These are phyloP conservation scores for Apogon talboti DNA, from an alignment of 2,797 vertebrate species.

Conservation along the genomic window DNA sequence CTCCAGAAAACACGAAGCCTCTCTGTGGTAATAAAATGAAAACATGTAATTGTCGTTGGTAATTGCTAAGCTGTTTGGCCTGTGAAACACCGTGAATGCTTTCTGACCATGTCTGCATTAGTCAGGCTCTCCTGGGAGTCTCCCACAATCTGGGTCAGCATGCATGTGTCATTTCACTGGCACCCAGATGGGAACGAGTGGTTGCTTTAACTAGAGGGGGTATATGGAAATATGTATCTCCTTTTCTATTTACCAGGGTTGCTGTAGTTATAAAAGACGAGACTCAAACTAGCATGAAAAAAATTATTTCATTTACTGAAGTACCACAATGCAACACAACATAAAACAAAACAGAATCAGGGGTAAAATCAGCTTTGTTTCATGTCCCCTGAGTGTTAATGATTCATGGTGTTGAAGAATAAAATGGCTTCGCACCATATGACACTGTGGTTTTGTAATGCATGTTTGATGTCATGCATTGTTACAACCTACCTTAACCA, in stretches of 20 bases:
- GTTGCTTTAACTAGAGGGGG: slow-evolving; percentile 10
- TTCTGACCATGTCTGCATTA: slow-evolving; percentile 49
- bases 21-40: slow-evolving; percentile 52
- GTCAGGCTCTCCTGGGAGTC: slow-evolving; percentile 59
- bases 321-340: too few species aligned
- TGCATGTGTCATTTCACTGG: slow-evolving; percentile 35
- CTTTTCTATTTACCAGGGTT: not conserved
- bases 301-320: too few species aligned
- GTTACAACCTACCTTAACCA: too few species aligned
- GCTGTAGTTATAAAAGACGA: too few species aligned
- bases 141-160: slow-evolving; percentile 57
- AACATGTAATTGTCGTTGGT: slow-evolving; percentile 50
- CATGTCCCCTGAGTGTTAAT: too few species aligned
- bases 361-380: too few species aligned
- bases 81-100: slow-evolving; percentile 40
- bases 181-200: slow-evolving; percentile 17
- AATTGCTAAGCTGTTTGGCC: slow-evolving; percentile 36
- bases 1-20: slow-evolving; percentile 14
- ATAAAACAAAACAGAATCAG: too few species aligned
- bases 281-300: too few species aligned
- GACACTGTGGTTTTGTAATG: too few species aligned
- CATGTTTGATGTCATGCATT: too few species aligned
- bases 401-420: too few species aligned
- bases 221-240: not conserved
- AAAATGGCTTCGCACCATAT: too few species aligned